Percentiles rank a stretch among this genome's conserved stretches.
Evolutionary conservation across 2,113 vertebrate species (phyloP).

Genomic region (Cranoglanis bouderius): DNA sequence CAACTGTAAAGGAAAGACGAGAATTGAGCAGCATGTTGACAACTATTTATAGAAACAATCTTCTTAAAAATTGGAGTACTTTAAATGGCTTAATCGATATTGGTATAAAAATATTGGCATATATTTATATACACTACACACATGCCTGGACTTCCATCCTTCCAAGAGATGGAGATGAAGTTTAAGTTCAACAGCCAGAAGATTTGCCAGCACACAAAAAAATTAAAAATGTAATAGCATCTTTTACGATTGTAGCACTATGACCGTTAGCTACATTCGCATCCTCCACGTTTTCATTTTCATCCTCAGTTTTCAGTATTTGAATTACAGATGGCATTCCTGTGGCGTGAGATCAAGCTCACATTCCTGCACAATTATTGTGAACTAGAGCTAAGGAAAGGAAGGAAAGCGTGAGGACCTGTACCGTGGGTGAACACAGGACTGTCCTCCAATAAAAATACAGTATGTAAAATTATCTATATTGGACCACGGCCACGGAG

Average conservation of each 20-base stretch:
- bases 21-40: neutral
- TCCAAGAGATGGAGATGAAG: neutral
- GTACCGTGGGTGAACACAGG: neutral
- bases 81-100: neutral
- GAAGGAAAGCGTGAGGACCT: no score
- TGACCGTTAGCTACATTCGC: neutral
- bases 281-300: neutral
- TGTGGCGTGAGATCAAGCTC: conserved; percentile 7
- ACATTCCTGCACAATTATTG: conserved; percentile 3
- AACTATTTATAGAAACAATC: neutral
- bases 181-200: neutral
- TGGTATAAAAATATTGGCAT: no score
- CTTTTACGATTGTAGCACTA: neutral
- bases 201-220: neutral
- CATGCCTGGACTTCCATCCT: neutral
- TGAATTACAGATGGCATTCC: conserved; percentile 37
- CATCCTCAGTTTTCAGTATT: neutral
- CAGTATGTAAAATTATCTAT: neutral
- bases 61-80: neutral
- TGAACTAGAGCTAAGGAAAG: neutral
- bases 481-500: neutral
- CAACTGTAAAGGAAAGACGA: neutral
- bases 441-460: neutral
- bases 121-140: neutral
- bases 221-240: neutral